A percentile compares a stretch with the other conserved stretches of the same genome.
These are phyloP conservation scores for Sebastes schlegelii DNA, from an alignment of 2,113 vertebrate genomes.

Conservation along the genomic window DNA sequence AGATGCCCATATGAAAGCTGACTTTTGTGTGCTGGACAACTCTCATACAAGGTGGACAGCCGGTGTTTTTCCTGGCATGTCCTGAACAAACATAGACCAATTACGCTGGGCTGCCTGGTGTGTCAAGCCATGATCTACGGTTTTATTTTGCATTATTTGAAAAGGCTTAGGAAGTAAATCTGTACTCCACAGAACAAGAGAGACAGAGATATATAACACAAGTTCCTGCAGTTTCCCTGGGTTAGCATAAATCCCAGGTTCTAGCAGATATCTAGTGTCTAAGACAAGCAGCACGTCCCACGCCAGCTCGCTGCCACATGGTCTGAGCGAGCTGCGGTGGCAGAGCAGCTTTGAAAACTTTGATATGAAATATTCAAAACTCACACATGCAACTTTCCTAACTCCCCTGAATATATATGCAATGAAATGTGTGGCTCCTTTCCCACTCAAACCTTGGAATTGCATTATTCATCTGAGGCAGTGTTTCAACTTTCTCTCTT, in stretches of 20 bases:
- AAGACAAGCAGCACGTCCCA: slow-evolving; percentile 39
- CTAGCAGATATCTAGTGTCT: slow-evolving; percentile 56
- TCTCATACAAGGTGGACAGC: slow-evolving; percentile 68
- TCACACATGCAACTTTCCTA: slow-evolving; percentile 63
- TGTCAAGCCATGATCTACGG: slow-evolving; percentile 69
- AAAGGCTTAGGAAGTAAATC: slow-evolving; percentile 59
- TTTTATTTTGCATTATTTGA: slow-evolving; percentile 77
- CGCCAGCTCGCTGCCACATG: slow-evolving; percentile 45
- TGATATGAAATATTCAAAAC: slow-evolving; percentile 73
- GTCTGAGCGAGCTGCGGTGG: slow-evolving; percentile 42
- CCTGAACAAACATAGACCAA: slow-evolving; percentile 77
- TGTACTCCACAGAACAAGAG: slow-evolving; percentile 51
- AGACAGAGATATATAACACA: slow-evolving; percentile 49
- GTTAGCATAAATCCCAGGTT: slow-evolving; percentile 55
- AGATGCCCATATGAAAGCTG: slow-evolving; percentile 78
- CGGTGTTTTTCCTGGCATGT: slow-evolving; percentile 77
- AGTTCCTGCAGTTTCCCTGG: slow-evolving; percentile 42
- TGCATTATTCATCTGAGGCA: slow-evolving; percentile 80
- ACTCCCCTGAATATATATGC: slow-evolving; percentile 65
- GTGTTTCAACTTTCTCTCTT: slow-evolving; percentile 71
- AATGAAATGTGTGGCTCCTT: slow-evolving; percentile 62
- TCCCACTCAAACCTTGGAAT: slow-evolving; percentile 66
- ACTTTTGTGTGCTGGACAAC: slow-evolving; percentile 74
- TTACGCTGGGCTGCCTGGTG: slow-evolving; percentile 63
- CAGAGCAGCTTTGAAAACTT: slow-evolving; percentile 64